Evolutionary conservation across 2,888 invertebrate species (phyloP).

Genomic region (Geophilus truncorum): DNA sequence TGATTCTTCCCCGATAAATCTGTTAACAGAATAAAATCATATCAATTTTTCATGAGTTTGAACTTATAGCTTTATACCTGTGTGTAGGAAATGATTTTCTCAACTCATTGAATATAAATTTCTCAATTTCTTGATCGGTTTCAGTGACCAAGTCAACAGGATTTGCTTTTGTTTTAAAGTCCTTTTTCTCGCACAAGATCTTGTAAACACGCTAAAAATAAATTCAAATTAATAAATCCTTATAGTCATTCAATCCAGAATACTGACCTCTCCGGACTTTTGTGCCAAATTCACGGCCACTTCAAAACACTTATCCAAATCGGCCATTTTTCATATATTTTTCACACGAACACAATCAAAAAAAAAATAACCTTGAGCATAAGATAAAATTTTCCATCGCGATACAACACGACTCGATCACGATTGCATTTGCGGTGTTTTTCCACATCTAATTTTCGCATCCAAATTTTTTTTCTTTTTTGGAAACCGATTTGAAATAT

Average conservation of each 20-base stretch:
- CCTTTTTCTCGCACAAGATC: neutral
- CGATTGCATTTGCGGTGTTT: no score
- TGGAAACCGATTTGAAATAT: no score
- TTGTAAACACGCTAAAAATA: neutral
- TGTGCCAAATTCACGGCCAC: neutral
- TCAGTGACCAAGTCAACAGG: neutral
- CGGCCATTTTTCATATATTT: neutral
- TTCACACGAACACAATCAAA: neutral
- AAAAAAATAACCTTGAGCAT: no score
- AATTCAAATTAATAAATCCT: no score
- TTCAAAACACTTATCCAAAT: neutral
- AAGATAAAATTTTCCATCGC: no score
- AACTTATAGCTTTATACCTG: neutral
- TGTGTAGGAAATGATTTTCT: neutral
- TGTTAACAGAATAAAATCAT: slow-evolving; percentile 38
- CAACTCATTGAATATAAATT: neutral
- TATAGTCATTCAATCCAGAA: no score
- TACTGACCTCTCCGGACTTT: neutral
- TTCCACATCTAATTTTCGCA: no score
- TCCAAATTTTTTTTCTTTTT: no score
- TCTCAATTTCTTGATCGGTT: neutral
- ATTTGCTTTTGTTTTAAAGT: neutral
- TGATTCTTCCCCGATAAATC: slow-evolving; percentile 55
- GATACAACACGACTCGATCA: no score
- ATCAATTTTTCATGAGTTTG: neutral